phyloP scores from a whole-genome alignment of 2,797 vertebrate genomes.

The Xiphophorus birchmanni region DNA sequence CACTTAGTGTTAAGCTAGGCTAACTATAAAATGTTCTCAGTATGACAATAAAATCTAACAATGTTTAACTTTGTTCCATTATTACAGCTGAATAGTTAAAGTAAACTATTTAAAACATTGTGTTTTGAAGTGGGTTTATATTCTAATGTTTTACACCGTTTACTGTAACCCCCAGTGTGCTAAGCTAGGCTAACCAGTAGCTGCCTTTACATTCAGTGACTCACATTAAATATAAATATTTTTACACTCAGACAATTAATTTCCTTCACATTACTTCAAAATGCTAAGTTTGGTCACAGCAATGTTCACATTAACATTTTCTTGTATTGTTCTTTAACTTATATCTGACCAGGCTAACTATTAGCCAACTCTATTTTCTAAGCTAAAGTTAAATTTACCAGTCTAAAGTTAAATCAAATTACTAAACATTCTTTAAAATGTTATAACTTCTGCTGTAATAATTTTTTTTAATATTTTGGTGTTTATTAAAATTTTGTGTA shows the following conservation, averaged over 20 bases:
- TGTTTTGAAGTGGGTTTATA: not conserved
- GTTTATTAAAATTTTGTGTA: too few species aligned
- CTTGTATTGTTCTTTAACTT: not conserved
- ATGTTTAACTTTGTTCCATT: not conserved
- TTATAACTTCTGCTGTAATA: not conserved
- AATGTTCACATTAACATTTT: not conserved
- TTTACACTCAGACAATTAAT: not conserved
- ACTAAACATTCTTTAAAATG: not conserved
- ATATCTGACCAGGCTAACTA: not conserved
- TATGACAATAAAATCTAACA: not conserved
- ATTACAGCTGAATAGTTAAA: not conserved
- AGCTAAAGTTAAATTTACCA: not conserved
- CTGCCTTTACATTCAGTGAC: not conserved
- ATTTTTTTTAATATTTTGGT: not conserved
- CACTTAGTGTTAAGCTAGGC: not conserved
- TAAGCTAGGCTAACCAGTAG: not conserved
- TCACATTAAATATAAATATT: too few species aligned
- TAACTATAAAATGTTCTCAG: not conserved
- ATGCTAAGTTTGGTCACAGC: not conserved
- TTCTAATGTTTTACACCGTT: not conserved
- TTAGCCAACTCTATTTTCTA: not conserved
- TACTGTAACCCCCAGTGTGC: not conserved
- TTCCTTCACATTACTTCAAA: not conserved
- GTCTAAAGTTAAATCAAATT: not conserved
- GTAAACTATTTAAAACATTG: not conserved